phyloP scores from a whole-genome alignment of 2,888 invertebrate species.

The Aphidius colemani region DNA sequence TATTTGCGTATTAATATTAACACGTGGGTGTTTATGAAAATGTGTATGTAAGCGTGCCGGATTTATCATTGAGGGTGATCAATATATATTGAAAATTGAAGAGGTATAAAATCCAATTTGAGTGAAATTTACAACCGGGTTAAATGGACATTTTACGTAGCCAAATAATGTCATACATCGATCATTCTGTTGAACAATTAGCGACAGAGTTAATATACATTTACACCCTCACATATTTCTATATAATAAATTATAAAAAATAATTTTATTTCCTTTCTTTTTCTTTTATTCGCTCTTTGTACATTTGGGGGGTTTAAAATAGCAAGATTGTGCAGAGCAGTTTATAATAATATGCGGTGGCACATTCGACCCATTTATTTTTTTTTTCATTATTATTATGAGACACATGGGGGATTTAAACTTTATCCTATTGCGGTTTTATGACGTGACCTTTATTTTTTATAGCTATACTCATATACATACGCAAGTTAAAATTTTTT shows the following conservation, averaged over 20 bases:
- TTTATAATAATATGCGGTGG: slow-evolving; percentile 25
- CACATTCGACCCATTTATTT: slow-evolving; percentile 5
- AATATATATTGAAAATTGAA: slow-evolving; percentile 8
- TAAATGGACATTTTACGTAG: slow-evolving; percentile 27
- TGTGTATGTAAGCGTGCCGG: neutral
- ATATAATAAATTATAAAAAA: no score
- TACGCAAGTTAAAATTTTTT: slow-evolving; percentile 5
- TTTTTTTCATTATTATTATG: slow-evolving; percentile 3
- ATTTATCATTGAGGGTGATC: neutral
- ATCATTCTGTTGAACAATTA: slow-evolving; percentile 52
- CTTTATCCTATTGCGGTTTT: slow-evolving; percentile 15
- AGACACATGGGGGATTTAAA: slow-evolving; percentile 15
- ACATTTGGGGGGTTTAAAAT: slow-evolving; percentile 1
- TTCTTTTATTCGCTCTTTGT: neutral
- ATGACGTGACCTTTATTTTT: neutral
- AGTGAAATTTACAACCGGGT: neutral
- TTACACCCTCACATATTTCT: neutral
- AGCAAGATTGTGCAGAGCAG: neutral
- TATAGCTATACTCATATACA: slow-evolving; percentile 4
- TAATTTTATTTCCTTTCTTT: neutral
- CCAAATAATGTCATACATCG: slow-evolving; percentile 48
- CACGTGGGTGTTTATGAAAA: slow-evolving; percentile 22
- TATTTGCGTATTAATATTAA: slow-evolving; percentile 24
- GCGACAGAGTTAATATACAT: slow-evolving; percentile 34
- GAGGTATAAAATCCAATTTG: slow-evolving; percentile 14